Conservation (phyloP, 2,797 vertebrate genomes). For the Gorsachius magnificus region DNA sequence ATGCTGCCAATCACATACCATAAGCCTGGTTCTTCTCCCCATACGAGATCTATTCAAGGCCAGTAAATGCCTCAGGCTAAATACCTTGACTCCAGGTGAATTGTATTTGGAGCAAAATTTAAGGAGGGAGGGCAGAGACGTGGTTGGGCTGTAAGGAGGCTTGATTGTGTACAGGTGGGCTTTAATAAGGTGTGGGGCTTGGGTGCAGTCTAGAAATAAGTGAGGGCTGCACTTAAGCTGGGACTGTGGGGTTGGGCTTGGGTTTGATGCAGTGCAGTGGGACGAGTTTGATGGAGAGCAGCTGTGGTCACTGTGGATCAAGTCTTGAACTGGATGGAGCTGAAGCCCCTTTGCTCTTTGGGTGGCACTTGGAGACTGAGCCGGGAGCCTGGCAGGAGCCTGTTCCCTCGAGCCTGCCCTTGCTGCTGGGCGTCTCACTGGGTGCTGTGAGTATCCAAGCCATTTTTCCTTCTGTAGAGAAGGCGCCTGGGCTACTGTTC, state of each 20-base stretch:
- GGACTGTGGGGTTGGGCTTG: fast-evolving
- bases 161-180: background rate
- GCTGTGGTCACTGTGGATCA: fast-evolving
- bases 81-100: background rate
- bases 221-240: fast-evolving
- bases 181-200: background rate
- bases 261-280: fast-evolving
- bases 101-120: fast-evolving
- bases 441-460: background rate
- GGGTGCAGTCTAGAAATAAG: background rate
- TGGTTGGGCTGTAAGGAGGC: background rate
- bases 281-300: fast-evolving
- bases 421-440: fast-evolving
- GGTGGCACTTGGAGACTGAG: fast-evolving
- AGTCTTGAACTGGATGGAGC: fast-evolving
- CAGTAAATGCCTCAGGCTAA: background rate
- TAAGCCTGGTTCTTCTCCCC: no score
- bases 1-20: fast-evolving
- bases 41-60: fast-evolving
- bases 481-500: background rate
- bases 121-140: background rate
- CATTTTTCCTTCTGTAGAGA: fast-evolving
- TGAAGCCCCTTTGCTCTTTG: fast-evolving
- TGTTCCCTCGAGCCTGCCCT: fast-evolving
- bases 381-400: no score